Percentiles rank a stretch among this genome's conserved stretches.
phyloP scores from a whole-genome alignment of 2,113 vertebrate genomes.

The Pelvicachromis taeniatus region DNA sequence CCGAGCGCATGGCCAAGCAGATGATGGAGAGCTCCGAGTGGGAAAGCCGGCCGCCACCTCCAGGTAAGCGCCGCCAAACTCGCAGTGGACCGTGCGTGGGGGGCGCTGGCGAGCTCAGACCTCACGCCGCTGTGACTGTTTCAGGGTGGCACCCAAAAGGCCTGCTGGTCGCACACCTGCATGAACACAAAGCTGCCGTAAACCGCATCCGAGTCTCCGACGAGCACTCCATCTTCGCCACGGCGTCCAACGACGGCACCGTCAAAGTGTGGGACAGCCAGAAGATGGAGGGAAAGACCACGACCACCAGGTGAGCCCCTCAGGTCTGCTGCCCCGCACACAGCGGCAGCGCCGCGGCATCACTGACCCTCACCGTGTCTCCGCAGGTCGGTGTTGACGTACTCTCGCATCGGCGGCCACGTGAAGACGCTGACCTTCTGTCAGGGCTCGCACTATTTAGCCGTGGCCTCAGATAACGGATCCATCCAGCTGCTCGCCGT shows the following conservation, averaged over 20 bases:
- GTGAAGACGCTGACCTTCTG: slow-evolving; percentile 94
- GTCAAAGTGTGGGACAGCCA: slow-evolving; percentile 99
- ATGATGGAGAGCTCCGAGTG: slow-evolving; percentile 98
- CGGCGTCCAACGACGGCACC: slow-evolving; percentile 94
- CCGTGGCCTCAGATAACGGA: slow-evolving; percentile 91
- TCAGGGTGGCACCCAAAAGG: slow-evolving; percentile 97
- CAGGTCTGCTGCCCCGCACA: fast-evolving
- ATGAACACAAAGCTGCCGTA: slow-evolving; percentile 95
- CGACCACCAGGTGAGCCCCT: slow-evolving; percentile 84
- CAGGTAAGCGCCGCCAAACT: slow-evolving; percentile 72
- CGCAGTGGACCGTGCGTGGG: fast-evolving
- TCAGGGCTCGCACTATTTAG: slow-evolving; percentile 94
- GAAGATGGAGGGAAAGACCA: slow-evolving; percentile 99
- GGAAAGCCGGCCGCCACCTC: slow-evolving; percentile 92
- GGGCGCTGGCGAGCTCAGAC: background rate
- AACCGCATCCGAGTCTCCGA: slow-evolving; percentile 94
- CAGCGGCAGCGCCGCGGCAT: fast-evolving
- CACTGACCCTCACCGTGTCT: background rate
- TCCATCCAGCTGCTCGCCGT: slow-evolving; percentile 91
- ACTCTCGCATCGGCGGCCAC: slow-evolving; percentile 88
- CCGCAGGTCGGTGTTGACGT: slow-evolving; percentile 88
- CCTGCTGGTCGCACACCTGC: slow-evolving; percentile 91
- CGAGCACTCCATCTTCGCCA: slow-evolving; percentile 94
- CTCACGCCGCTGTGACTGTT: background rate
- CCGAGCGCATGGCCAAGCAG: slow-evolving; percentile 91